Evolutionary conservation across 1,140 invertebrate genomes (phyloP).

Genomic region (Patella vulgata): DNA sequence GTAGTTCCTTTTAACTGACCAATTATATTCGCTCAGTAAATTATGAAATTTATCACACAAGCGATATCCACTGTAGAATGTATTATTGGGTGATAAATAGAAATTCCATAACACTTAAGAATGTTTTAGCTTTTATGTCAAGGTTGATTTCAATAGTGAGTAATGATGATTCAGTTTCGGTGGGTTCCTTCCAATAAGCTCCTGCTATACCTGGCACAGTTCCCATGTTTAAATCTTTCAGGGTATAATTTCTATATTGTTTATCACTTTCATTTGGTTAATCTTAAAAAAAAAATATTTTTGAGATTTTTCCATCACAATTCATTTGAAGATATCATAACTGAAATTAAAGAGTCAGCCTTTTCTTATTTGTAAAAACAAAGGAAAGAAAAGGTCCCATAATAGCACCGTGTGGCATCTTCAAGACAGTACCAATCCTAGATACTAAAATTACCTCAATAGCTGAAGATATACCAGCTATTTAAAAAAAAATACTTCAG

Average conservation of each 20-base stretch:
- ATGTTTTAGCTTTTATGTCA: conserved; percentile 48
- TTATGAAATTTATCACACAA: too few relatives aligned
- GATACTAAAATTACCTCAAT: conserved; percentile 32
- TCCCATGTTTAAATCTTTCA: conserved; percentile 48
- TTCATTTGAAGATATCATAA: too few relatives aligned
- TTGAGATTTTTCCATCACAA: too few relatives aligned
- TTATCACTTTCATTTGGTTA: conserved; percentile 45
- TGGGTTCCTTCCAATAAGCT: conserved; percentile 33
- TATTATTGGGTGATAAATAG: too few relatives aligned
- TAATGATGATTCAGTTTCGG: conserved; percentile 6
- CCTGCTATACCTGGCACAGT: conserved; percentile 42
- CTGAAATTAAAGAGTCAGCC: too few relatives aligned
- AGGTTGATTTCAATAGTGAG: conserved; percentile 46
- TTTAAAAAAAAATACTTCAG: conserved; percentile 46
- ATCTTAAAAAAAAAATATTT: conserved; percentile 38
- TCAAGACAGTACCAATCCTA: too few relatives aligned
- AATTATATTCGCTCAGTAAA: too few relatives aligned
- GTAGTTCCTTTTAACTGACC: too few relatives aligned
- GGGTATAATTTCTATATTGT: conserved; percentile 35
- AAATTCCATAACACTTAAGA: conserved; percentile 56
- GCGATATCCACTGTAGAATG: too few relatives aligned
- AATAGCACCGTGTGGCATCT: too few relatives aligned
- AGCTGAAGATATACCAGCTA: conserved; percentile 33
- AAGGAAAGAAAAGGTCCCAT: too few relatives aligned
- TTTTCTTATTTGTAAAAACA: too few relatives aligned